A percentile compares a stretch with the other conserved stretches of the same genome.
Evolutionary conservation across 2,888 invertebrate species (phyloP).

Genomic region (Achlya flavicornis): DNA sequence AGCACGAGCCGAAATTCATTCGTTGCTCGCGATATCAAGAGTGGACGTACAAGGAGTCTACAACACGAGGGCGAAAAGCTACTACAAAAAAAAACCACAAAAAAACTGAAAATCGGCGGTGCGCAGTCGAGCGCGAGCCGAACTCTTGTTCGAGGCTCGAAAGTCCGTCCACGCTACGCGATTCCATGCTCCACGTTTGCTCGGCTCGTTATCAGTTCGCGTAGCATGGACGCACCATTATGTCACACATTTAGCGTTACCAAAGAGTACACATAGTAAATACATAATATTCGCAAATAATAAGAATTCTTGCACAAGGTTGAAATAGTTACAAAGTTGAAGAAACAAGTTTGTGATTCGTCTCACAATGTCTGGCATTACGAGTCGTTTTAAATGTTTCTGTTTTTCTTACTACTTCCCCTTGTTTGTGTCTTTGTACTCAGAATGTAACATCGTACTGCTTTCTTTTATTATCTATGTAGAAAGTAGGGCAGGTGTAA

Average conservation of each 20-base stretch:
- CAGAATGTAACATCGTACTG: neutral
- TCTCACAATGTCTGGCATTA: slow-evolving; percentile 9
- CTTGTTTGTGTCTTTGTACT: neutral
- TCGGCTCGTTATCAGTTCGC: too few species aligned
- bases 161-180: too few species aligned
- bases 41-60: too few species aligned
- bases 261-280: neutral
- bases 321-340: slow-evolving; percentile 3
- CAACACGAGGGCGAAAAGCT: too few species aligned
- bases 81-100: too few species aligned
- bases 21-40: too few species aligned
- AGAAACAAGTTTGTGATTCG: slow-evolving; percentile 2
- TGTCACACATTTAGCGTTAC: neutral
- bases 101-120: too few species aligned
- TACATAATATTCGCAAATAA: neutral
- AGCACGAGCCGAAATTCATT: too few species aligned
- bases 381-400: slow-evolving; percentile 11
- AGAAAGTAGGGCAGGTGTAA: neutral
- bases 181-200: too few species aligned
- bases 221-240: neutral
- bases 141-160: too few species aligned
- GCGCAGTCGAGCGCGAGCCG: too few species aligned
- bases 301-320: neutral
- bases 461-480: neutral
- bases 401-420: slow-evolving; percentile 3